These are phyloP conservation scores for Sicus ferrugineus DNA, from an alignment of 2,888 invertebrate genomes.

Conservation along the genomic window DNA sequence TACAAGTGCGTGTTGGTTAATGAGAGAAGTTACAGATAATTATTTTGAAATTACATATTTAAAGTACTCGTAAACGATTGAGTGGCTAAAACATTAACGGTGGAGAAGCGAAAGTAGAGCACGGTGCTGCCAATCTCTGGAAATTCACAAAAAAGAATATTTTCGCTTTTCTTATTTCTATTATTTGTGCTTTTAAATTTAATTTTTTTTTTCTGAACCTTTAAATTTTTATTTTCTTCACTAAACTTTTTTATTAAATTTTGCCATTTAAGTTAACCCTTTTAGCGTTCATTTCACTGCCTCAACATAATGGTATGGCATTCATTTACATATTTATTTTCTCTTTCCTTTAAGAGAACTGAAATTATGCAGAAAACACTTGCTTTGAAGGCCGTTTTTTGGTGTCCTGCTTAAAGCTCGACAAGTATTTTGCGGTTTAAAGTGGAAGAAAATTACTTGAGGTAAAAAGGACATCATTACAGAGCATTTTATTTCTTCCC, in stretches of 20 bases:
- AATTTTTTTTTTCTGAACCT: too few relatives aligned
- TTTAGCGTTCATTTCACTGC: too few relatives aligned
- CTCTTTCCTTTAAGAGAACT: not conserved
- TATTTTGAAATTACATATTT: constrained; percentile 6
- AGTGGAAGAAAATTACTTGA: constrained; percentile 24
- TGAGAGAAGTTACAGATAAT: not conserved
- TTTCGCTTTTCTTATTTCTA: too few relatives aligned
- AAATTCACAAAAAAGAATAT: too few relatives aligned
- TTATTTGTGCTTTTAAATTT: too few relatives aligned
- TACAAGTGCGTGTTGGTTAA: not conserved
- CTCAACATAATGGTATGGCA: not conserved
- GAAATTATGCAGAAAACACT: constrained; percentile 9
- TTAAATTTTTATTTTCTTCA: too few relatives aligned
- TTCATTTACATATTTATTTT: constrained; percentile 9
- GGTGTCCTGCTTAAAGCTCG: not conserved
- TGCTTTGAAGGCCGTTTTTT: not conserved
- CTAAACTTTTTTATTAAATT: too few relatives aligned
- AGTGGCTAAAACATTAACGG: too few relatives aligned
- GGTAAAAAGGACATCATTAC: constrained; percentile 29
- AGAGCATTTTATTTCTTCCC: not conserved
- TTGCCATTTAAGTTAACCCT: too few relatives aligned
- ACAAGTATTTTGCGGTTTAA: constrained; percentile 23
- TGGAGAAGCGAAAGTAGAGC: too few relatives aligned
- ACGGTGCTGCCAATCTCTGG: too few relatives aligned
- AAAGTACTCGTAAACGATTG: too few relatives aligned